Base-by-base conservation (phyloP, 2,113 vertebrate genomes). In the Microcebus jonahi region DNA sequence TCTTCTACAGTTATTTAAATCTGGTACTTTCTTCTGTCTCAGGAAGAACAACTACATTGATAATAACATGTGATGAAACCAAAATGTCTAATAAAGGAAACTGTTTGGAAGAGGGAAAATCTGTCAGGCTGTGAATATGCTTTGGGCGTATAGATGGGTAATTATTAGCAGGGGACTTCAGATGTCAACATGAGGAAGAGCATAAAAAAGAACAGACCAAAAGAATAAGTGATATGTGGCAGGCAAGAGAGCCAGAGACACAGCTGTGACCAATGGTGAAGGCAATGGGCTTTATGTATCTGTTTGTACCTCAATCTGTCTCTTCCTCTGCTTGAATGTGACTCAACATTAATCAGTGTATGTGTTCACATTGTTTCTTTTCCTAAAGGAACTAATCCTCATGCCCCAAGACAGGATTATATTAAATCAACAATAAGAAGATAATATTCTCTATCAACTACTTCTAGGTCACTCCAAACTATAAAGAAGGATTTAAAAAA, bases 261-360 rank as follows among this genome's bases (percentile, higher is more conserved):
- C 39, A 34, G 11, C 6, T 23, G 21, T 25, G 59, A 61, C 9
- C 59, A 27, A 61, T 18, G 6, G 59, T 27, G 39, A 61, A 91
- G 20, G 27, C 9, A 70, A 71, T 53, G 12, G 8, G 42, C 27
- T 27, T 53, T 42, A n/a, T 27, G 68, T 14, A 36, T 1, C 8
- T 63, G 8, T 34, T 36, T 57, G 12, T 34, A 15, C 2, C 8
- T 29, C 20, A 4, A 45, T 5, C 21, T 86, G 29, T 1, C 9
- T 4, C 3, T 63, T 17, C 1, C 5, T 42, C 27, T 34, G 3
- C 5, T n/a, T 21, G 61, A 53, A 80, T n/a, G 3, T 5, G 4
- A 50, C 4, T 27, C 27, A 80, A 55, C 2, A 25, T 53, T 55
- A 73, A 50, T 12, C 5, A 65, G 2, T 75, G 10, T 23, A 27